Evolutionary conservation across 2,888 invertebrate species (phyloP), one percentile per base, ranked within the genome.

Genomic region (Deroplatys truncata): DNA sequence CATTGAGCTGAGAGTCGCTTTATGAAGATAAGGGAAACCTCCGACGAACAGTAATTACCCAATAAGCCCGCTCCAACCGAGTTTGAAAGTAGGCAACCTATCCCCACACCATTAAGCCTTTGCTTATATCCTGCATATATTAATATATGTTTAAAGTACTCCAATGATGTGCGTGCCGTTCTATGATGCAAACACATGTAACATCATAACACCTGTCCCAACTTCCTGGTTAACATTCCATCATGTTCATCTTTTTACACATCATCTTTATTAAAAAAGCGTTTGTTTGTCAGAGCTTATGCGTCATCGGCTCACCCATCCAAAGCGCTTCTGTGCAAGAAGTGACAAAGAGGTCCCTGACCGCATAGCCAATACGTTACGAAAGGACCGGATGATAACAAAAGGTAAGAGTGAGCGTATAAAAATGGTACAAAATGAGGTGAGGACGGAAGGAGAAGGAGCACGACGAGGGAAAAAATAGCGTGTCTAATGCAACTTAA

Each of bases 401-500:
- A 72, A 72, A 72, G 56, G 25, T 5, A 20, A 4, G 20, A 72
- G 25, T 86, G 86, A 72, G 86, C 28, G 28, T 82, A 82, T 86
- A 86, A 82, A 86, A 82, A 43, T 86, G 28, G 86, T 82, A 72
- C 28, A 35, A 20, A 83, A 87, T 83, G 28, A 87, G 87, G 87
- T 28, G 87, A 82, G 28, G 87, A 87, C 87, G 83, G 43, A 83
- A 83, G 87, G 35, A n/a, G 43, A 25, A 28, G 83, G n/a, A 85
- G 29, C 72, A 25, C 20, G 82, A 82, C 29, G 83, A 31, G 29
- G 28, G 35, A 89, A 89, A 82, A 56, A 89, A 89, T 56, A 82
- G 82, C 88, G 89, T 86, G 87, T 87, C 89, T 84, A 89, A 89
- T 89, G 84, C 84, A 56, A 88, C 84, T 43, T 89, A 89, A 89